Base-by-base conservation (phyloP, 2,888 invertebrate species). In the Hedya salicella region DNA sequence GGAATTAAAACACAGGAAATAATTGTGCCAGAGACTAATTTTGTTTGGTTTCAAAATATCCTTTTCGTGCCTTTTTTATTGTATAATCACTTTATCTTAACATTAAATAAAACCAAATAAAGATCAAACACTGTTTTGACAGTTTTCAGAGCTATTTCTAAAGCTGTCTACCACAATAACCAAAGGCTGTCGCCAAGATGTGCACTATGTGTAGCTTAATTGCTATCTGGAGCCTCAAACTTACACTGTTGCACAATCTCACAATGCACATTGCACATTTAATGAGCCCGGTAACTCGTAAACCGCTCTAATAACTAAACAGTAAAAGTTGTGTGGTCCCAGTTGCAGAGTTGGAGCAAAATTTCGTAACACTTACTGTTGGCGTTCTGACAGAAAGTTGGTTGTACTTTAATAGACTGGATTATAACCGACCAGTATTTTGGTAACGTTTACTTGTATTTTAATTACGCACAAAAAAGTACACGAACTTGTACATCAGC, bases 311-410 rank as follows among this genome's bases (percentile, higher is more conserved):
- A 44, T 44, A 44, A 44, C 17, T 44, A 44, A 9, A 44, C 44
- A 9, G 16, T 17, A 17, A 44, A 44, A 44, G 44, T 44, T 44
- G 16, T n/a, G 44, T 44, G 44, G 5, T 17, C 16, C 44, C 17
- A 44, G 16, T 17, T 16, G 42, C n/a, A 14, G 4, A 42, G 14
- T 14, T 13, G 16, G 9, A 6, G 44, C 8, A 44, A 44, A 44
- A 44, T 44, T 44, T 44, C 44, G 17, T 44, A 17, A 44, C 17
- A 44, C n/a, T 44, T 4, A n/a, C 44, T 44, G 44, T 17, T 5
- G 17, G 14, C 25, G 25, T 49, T 14, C 11, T n/a, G 8, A n/a
- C n/a, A n/a, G 16, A 30, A 32, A 50, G 32, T 16, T 16, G 3
- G 5, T 9, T 36, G 36, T 36, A 36, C 36, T 6, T 36, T 36